Evolutionary conservation across 2,797 vertebrate genomes (phyloP).

Genomic region (Macropodus opercularis): DNA sequence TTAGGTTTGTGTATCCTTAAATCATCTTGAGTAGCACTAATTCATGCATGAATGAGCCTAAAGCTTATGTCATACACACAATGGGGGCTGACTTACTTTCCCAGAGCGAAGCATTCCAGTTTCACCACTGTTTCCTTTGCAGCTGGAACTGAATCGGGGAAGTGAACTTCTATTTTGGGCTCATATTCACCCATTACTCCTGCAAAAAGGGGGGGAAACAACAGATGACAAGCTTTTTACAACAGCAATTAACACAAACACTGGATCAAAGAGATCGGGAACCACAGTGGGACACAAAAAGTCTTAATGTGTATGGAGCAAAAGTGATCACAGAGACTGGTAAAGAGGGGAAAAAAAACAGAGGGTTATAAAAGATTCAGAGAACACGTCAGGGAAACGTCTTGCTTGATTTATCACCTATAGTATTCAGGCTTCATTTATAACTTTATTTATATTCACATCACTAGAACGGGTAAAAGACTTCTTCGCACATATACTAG

Average conservation of each 20-base stretch:
- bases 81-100: slow-evolving; percentile 89
- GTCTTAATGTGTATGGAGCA: slow-evolving; percentile 43
- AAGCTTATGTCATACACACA: slow-evolving; percentile 36
- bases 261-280: slow-evolving; percentile 56
- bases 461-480: slow-evolving; percentile 42
- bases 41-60: slow-evolving; percentile 30
- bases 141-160: slow-evolving; percentile 90
- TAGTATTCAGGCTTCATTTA: slow-evolving; percentile 69
- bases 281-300: slow-evolving; percentile 49
- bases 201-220: slow-evolving; percentile 68
- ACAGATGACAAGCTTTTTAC: slow-evolving; percentile 56
- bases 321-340: slow-evolving; percentile 49
- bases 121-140: slow-evolving; percentile 92
- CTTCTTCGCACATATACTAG: slow-evolving; percentile 22
- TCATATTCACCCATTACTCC: slow-evolving; percentile 98
- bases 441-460: slow-evolving; percentile 68
- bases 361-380: slow-evolving; percentile 73
- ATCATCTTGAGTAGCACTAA: slow-evolving; percentile 33
- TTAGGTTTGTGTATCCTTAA: slow-evolving; percentile 39
- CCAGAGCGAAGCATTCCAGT: slow-evolving; percentile 94
- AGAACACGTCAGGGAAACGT: slow-evolving; percentile 57
- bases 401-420: slow-evolving; percentile 66
- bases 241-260: slow-evolving; percentile 65
- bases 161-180: slow-evolving; percentile 98
- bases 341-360: slow-evolving; percentile 28